Evolutionary conservation across 2,797 vertebrate species (phyloP), one percentile per base, ranked within the genome.

Genomic region (Danio kyathit): DNA sequence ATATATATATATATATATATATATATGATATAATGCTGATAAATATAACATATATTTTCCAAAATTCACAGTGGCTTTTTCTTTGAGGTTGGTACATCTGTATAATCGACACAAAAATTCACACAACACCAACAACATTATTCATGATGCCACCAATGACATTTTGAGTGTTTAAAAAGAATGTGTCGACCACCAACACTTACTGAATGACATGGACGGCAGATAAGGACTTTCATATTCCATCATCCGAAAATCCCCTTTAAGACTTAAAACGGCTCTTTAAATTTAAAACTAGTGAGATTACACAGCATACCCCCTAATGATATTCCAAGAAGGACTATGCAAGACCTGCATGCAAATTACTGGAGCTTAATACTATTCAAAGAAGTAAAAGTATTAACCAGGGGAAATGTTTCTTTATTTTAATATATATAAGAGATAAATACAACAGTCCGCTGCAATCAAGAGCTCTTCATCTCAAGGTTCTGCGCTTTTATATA

Each of bases 291-390:
- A 74, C 54, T 61, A 57, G 44, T 0, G 76, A 85, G 74, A 86
- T 66, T 81, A 82, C 76, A 85, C 84, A 79, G 83, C 67, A 82
- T 74, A 85, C 84, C 76, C 63, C 54, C 67, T 89, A 88, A 88
- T 88, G 82, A 85, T 76, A 71, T 81, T 80, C 56, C 66, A 65
- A 52, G 76, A 85, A 79, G 75, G 82, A 80, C 49, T 0, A 38
- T 49, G 64, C 52, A 13, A 41, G 64, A 40, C 59, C 41, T 41
- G 43, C 78, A 83, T 76, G 76, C 64, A 81, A 83, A 85, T 81
- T 52, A 81, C 29, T 29, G 29, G 29, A 29, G 70, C 21, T 67
- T 59, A 65, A 66, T 65, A 43, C 43, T 59, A 49, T 74, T 73
- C 60, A 3, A 59, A 65, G 29, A 38, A 65, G 51, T 49, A 21